Evolutionary conservation across 2,113 vertebrate species (phyloP).

Genomic region (Pedetes capensis): DNA sequence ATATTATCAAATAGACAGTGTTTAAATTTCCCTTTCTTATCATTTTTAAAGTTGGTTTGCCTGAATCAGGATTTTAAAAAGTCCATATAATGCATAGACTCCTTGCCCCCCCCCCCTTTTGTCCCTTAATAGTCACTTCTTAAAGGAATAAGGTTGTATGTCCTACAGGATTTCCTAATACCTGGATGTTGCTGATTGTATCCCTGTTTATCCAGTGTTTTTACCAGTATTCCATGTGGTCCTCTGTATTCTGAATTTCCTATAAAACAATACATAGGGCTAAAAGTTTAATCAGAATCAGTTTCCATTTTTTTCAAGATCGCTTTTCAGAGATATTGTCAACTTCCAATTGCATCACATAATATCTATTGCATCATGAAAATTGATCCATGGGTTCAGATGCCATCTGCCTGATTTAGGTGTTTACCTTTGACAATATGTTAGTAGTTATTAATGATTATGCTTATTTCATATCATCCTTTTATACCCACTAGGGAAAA

Average conservation of each 20-base stretch:
- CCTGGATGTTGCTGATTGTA: neutral
- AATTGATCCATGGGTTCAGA: neutral
- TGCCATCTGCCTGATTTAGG: neutral
- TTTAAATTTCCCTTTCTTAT: neutral
- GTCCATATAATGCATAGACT: neutral
- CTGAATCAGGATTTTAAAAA: neutral
- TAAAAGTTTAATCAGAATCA: neutral
- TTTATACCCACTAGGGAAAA: neutral
- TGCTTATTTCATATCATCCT: neutral
- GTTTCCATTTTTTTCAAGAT: neutral
- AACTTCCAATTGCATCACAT: neutral
- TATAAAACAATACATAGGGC: neutral
- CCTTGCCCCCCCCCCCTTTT: neutral
- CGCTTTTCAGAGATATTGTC: neutral
- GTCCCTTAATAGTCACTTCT: neutral
- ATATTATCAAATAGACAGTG: neutral
- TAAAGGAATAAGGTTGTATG: neutral
- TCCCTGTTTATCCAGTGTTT: neutral
- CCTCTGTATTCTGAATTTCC: neutral
- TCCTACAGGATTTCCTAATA: neutral
- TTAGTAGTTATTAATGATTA: neutral
- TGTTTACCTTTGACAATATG: neutral
- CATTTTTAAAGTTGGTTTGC: neutral
- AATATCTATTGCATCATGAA: neutral
- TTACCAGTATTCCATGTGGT: conserved; percentile 5